Conservation (phyloP, 2,888 invertebrate genomes). For the Trachelus stipa region DNA sequence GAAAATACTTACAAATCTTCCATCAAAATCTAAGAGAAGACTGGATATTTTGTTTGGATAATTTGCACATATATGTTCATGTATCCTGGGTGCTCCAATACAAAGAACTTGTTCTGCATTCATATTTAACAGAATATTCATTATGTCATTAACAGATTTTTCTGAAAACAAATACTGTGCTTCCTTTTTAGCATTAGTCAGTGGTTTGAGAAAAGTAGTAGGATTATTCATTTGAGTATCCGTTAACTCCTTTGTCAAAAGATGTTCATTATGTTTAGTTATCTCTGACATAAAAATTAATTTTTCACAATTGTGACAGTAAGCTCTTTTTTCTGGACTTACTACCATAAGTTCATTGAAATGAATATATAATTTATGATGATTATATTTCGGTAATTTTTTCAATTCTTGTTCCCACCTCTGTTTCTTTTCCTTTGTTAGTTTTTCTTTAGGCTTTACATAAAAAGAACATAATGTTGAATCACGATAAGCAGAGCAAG, state of each 20-base stretch:
- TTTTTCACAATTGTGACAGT: conserved; percentile 75
- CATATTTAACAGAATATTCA: conserved; percentile 72
- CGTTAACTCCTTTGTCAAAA: conserved; percentile 68
- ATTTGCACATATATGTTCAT: conserved; percentile 73
- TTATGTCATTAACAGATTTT: conserved; percentile 74
- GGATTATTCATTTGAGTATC: conserved; percentile 74
- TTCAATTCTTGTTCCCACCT: conserved; percentile 69
- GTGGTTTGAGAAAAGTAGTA: conserved; percentile 75
- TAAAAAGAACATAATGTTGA: conserved; percentile 82
- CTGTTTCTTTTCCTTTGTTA: conserved; percentile 58
- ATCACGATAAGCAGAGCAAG: conserved; percentile 87
- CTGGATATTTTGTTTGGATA: conserved; percentile 68
- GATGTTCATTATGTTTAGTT: conserved; percentile 71
- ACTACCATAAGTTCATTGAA: conserved; percentile 68
- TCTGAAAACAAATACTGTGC: conserved; percentile 90
- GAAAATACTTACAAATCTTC: conserved; percentile 71
- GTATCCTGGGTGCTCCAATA: conserved; percentile 86
- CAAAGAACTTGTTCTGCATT: conserved; percentile 78
- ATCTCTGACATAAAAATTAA: conserved; percentile 65
- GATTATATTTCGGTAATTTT: conserved; percentile 69
- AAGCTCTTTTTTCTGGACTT: conserved; percentile 65
- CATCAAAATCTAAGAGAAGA: conserved; percentile 85
- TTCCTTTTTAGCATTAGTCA: conserved; percentile 82
- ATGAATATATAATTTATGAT: conserved; percentile 68
- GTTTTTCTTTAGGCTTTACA: conserved; percentile 69